phyloP scores from a whole-genome alignment of 2,797 vertebrate species.

The Lepilemur ruficaudatus region DNA sequence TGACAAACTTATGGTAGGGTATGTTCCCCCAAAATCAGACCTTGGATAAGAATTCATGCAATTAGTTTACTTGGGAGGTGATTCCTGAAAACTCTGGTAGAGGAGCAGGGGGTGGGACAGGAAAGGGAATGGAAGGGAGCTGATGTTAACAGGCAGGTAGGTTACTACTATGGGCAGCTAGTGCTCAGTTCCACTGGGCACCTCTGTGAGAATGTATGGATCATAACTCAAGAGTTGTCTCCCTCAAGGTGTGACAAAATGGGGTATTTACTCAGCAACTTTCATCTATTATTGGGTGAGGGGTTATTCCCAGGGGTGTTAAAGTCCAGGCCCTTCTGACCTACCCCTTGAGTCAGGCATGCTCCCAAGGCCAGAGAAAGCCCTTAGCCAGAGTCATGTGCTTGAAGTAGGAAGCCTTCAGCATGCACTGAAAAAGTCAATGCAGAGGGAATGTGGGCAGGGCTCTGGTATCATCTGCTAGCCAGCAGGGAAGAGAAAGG shows the following conservation, averaged over 20 bases:
- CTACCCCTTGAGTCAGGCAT: background rate
- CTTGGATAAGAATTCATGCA: background rate
- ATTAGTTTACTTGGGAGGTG: background rate
- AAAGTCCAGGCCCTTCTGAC: background rate
- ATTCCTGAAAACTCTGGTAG: background rate
- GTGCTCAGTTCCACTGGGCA: background rate
- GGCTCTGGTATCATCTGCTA: background rate
- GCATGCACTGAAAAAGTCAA: background rate
- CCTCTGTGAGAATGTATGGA: background rate
- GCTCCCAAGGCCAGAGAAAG: background rate
- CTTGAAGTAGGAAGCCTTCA: background rate
- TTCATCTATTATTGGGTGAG: background rate
- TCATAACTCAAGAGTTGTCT: background rate
- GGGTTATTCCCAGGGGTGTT: background rate
- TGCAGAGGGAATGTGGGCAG: background rate
- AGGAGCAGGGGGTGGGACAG: background rate
- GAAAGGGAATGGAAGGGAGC: background rate
- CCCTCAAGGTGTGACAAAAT: background rate
- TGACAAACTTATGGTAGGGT: background rate
- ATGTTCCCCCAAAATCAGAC: background rate
- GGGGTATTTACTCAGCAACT: background rate
- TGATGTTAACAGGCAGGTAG: background rate
- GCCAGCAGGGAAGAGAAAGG: background rate
- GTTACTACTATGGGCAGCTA: background rate
- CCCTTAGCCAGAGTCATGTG: background rate